Conservation (phyloP, 2,797 vertebrate genomes). For the Sebastes miniatus region DNA sequence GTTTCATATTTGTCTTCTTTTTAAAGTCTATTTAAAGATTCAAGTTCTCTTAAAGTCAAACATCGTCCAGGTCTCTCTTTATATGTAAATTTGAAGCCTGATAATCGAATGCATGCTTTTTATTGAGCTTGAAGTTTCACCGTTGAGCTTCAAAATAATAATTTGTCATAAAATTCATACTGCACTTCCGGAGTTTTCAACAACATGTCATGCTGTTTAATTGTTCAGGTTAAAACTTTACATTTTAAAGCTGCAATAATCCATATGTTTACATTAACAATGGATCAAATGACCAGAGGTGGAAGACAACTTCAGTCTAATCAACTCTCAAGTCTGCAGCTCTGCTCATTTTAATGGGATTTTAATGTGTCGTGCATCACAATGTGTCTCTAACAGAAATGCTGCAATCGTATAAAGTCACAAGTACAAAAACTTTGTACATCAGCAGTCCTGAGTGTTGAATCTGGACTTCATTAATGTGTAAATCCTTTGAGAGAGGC, state of each 20-base stretch:
- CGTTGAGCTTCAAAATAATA: no score
- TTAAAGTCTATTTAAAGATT: no score
- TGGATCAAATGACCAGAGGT: no score
- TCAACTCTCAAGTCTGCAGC: not conserved
- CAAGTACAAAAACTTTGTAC: not conserved
- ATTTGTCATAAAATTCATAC: no score
- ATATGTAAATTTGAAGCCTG: not conserved
- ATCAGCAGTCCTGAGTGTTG: not conserved
- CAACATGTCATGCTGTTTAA: no score
- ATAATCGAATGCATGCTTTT: not conserved
- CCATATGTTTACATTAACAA: not conserved
- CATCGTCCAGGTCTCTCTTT: not conserved
- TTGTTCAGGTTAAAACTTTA: no score
- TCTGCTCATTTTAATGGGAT: not conserved
- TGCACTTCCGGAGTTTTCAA: no score
- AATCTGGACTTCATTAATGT: not conserved
- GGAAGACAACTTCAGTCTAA: no score
- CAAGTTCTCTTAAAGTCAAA: no score
- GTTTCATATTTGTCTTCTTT: not conserved
- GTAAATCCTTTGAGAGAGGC: not conserved
- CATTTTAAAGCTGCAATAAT: not conserved
- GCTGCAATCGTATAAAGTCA: not conserved
- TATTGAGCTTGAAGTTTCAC: no score
- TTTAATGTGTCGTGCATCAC: not conserved
- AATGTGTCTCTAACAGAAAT: no score